Evolutionary conservation across 2,797 vertebrate species (phyloP).

Genomic region (Characodon lateralis): DNA sequence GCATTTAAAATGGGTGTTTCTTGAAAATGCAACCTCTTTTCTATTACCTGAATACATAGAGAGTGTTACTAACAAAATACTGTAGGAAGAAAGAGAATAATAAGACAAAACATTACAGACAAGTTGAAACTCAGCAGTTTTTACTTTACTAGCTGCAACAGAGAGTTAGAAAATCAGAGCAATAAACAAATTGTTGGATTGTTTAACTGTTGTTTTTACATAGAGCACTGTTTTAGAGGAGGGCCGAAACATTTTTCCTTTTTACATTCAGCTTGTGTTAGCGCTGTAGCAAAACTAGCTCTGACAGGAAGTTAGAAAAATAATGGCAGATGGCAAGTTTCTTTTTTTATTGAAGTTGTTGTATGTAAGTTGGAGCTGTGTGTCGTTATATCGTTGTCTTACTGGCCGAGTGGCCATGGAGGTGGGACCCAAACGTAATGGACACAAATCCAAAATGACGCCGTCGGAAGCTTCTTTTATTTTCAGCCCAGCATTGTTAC

Average conservation of each 20-base stretch:
- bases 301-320: background rate
- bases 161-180: background rate
- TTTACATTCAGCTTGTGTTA: background rate
- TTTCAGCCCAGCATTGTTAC: too few relatives aligned
- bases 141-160: background rate
- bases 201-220: background rate
- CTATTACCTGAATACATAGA: background rate
- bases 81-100: background rate
- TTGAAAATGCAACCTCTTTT: background rate
- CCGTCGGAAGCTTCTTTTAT: too few relatives aligned
- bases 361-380: background rate
- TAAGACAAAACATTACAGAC: background rate
- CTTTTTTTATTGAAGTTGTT: too few relatives aligned
- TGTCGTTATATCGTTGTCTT: background rate
- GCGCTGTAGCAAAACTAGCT: background rate
- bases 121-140: background rate
- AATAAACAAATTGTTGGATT: background rate
- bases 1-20: background rate
- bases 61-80: background rate
- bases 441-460: too few relatives aligned
- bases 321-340: too few relatives aligned
- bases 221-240: background rate
- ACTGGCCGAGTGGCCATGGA: background rate
- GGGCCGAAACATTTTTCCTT: too few relatives aligned
- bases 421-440: background rate